Evolutionary conservation across 1,140 invertebrate genomes (phyloP), one percentile per base, ranked within the genome.

Genomic region (Meloidogyne hapla): DNA sequence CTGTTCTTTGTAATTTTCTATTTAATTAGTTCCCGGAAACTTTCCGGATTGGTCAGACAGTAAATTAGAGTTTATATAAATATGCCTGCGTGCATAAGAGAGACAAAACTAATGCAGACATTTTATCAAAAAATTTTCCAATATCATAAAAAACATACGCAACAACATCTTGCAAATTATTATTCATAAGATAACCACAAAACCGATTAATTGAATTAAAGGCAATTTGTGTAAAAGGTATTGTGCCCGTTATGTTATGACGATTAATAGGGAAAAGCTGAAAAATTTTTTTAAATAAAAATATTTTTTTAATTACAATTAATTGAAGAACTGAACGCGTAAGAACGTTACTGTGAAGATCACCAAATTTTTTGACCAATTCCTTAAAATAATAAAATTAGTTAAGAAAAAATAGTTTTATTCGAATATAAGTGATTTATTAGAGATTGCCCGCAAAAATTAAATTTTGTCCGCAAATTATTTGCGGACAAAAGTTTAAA

Each of bases 251-350:
- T 15, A 78, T 65, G 9, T 42, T 48, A 42, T 78, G 33, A 23
- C 78, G 38, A 68, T 78, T 78, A 18, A 56, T 4, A n/a, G 77
- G 77, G 25, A 78, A 67, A 25, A 73, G 13, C 71, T 33, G 18
- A 72, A 38, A 25, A 15, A 9, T 42, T 23, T 26, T 18, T 33
- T 33, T n/a, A 40, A n/a, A 18, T 63, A 21, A 26, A 63, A 70
- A 61, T 5, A 28, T 28, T 3, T 12, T 25, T n/a, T 33, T 10
- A 12, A 73, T 25, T 33, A 78, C 67, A n/a, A 78, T 56, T 61
- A 78, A 63, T 33, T 78, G 77, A 48, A 69, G 15, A 42, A 78
- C 10, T 63, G 77, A 78, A 15, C 77, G 28, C 1, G 69, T n/a
- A 10, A 78, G 45, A 62, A 78, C 23, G 67, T 40, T 67, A 23